These are phyloP conservation scores for Alsophila aescularia DNA, from an alignment of 2,888 invertebrate species.

Conservation along the genomic window DNA sequence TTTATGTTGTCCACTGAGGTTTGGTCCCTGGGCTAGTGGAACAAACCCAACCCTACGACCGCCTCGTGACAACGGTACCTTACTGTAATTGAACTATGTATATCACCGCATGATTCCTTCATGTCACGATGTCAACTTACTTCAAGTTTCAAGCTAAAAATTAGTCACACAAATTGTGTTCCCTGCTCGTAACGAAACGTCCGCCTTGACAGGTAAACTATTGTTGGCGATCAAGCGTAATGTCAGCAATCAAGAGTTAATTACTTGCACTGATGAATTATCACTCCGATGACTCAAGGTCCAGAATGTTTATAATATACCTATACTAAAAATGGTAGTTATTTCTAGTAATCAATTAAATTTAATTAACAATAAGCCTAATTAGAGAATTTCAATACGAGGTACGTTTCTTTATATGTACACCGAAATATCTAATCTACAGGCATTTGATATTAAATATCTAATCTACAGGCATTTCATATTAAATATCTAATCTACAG, in stretches of 20 bases:
- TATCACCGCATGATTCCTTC: constrained; percentile 3
- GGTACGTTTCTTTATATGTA: too few species aligned
- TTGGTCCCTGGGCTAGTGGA: too few species aligned
- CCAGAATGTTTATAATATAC: too few species aligned
- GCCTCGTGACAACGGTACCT: too few species aligned
- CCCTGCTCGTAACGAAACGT: constrained; percentile 1
- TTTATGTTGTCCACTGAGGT: too few species aligned
- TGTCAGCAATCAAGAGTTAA: constrained; percentile 37
- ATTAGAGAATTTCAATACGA: too few species aligned
- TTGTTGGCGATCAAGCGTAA: constrained; percentile 35
- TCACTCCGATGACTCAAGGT: constrained; percentile 30
- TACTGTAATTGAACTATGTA: constrained; percentile 1
- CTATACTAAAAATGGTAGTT: not conserved
- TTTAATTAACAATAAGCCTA: too few species aligned
- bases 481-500: too few species aligned
- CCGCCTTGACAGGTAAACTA: constrained; percentile 30
- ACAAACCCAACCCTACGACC: too few species aligned
- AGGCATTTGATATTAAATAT: too few species aligned
- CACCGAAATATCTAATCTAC: too few species aligned
- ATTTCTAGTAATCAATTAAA: not conserved
- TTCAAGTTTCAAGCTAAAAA: constrained; percentile 7
- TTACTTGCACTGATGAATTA: constrained; percentile 25
- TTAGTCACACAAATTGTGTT: constrained; percentile 17
- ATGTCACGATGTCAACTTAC: constrained; percentile 3
- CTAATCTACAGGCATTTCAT: too few species aligned